These are phyloP conservation scores for Phaethornis superciliosus DNA, from an alignment of 2,113 vertebrate genomes.

Conservation along the genomic window DNA sequence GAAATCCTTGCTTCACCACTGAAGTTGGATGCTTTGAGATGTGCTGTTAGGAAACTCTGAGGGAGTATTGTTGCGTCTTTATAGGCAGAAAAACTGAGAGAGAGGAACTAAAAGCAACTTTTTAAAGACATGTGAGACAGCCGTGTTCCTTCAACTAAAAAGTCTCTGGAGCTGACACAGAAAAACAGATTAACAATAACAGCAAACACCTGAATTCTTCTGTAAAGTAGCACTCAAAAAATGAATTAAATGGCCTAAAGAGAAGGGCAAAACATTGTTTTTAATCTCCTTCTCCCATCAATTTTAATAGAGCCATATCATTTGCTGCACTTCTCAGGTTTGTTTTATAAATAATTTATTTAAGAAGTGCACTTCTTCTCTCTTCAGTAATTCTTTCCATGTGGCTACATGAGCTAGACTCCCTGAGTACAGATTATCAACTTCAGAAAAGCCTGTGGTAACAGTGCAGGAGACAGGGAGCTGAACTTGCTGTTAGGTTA, in stretches of 20 bases:
- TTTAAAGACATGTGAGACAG: not conserved
- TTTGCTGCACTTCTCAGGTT: not conserved
- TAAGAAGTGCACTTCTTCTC: not conserved
- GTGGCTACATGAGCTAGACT: not conserved
- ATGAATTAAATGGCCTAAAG: not conserved
- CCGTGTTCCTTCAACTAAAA: not conserved
- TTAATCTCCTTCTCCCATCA: not conserved
- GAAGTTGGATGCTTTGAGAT: not conserved
- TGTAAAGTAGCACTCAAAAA: not conserved
- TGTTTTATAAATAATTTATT: not conserved
- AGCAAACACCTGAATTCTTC: not conserved
- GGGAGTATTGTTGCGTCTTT: not conserved
- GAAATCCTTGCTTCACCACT: not conserved
- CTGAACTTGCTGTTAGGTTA: not conserved
- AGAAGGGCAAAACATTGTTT: not conserved
- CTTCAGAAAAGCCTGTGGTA: not conserved
- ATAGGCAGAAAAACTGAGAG: not conserved
- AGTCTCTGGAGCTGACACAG: not conserved
- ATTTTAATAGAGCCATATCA: not conserved
- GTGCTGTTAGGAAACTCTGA: not conserved
- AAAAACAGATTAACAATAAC: not conserved
- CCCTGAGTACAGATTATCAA: accelerated
- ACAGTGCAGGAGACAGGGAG: not conserved
- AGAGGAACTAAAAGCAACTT: not conserved
- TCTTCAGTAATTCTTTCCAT: not conserved